Conservation (phyloP, 1,140 invertebrate species). For the Drosophila athabasca region DNA sequence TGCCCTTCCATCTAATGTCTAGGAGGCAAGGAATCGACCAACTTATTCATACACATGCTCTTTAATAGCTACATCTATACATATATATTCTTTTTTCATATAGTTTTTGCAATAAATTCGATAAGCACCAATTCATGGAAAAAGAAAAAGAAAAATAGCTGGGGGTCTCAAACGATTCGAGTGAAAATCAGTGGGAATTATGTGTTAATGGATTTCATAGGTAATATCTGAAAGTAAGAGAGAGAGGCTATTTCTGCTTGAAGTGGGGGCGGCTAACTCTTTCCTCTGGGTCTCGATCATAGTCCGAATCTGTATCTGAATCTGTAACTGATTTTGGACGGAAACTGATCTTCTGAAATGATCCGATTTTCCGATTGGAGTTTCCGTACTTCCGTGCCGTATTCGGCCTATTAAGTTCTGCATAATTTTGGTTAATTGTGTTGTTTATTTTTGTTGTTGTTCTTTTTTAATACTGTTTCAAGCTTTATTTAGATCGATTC, state of each 20-base stretch:
- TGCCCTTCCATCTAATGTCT: constrained; percentile 16
- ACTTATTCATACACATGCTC: neutral
- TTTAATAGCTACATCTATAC: constrained; percentile 36
- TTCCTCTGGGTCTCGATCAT: too few species aligned
- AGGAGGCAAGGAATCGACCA: constrained; percentile 41
- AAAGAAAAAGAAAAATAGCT: constrained; percentile 33
- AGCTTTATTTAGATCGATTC: constrained; percentile 64
- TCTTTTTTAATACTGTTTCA: constrained; percentile 64
- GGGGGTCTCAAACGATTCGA: constrained; percentile 21
- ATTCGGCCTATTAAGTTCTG: neutral
- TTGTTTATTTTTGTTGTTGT: constrained; percentile 28
- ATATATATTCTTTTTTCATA: constrained; percentile 17
- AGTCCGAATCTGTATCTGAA: too few species aligned
- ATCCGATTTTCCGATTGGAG: neutral
- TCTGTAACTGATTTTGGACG: too few species aligned
- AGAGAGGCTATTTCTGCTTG: too few species aligned
- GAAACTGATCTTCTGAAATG: constrained; percentile 19
- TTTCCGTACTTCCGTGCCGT: too few species aligned
- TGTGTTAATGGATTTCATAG: neutral
- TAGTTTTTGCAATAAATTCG: constrained; percentile 75
- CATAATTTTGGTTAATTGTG: constrained; percentile 21
- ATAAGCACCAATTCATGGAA: constrained; percentile 80
- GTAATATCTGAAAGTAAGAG: too few species aligned
- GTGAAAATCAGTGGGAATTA: constrained; percentile 7
- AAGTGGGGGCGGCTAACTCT: too few species aligned